Conservation (phyloP, 2,888 invertebrate genomes). For the Molorchus minor region DNA sequence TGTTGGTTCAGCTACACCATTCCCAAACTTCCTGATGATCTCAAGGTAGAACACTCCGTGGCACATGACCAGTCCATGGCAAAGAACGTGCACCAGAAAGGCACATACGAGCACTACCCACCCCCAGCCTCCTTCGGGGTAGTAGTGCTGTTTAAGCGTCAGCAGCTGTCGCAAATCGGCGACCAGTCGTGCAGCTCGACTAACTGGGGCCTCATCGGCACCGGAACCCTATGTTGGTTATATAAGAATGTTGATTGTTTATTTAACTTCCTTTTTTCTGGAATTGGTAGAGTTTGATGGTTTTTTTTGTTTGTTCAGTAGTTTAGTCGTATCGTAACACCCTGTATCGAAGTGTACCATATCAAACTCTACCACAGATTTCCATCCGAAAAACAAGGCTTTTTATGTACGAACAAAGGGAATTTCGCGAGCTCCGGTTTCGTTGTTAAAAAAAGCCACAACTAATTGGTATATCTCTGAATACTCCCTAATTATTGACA, state of each 20-base stretch:
- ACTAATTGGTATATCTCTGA: no score
- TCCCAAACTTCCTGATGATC: constrained; percentile 64
- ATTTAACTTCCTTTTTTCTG: neutral
- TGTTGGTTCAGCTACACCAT: constrained; percentile 70
- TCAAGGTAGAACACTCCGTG: constrained; percentile 64
- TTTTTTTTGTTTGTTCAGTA: no score
- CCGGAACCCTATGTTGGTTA: constrained; percentile 53
- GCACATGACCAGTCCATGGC: constrained; percentile 79
- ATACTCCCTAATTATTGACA: no score
- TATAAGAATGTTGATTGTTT: neutral
- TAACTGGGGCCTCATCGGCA: constrained; percentile 64
- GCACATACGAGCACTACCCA: constrained; percentile 81
- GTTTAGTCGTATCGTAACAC: no score
- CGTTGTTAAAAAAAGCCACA: no score
- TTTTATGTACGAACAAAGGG: no score
- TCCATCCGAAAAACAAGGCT: no score
- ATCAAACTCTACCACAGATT: no score
- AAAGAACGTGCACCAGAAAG: constrained; percentile 76
- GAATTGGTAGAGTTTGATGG: neutral
- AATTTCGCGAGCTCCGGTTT: no score
- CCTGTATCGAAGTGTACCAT: no score
- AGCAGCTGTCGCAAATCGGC: constrained; percentile 69
- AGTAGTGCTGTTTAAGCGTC: constrained; percentile 81
- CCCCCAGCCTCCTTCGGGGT: constrained; percentile 90
- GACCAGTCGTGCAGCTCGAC: constrained; percentile 65